Base-by-base conservation (phyloP, 2,797 vertebrate species). In the Eurystomus glaucurus region DNA sequence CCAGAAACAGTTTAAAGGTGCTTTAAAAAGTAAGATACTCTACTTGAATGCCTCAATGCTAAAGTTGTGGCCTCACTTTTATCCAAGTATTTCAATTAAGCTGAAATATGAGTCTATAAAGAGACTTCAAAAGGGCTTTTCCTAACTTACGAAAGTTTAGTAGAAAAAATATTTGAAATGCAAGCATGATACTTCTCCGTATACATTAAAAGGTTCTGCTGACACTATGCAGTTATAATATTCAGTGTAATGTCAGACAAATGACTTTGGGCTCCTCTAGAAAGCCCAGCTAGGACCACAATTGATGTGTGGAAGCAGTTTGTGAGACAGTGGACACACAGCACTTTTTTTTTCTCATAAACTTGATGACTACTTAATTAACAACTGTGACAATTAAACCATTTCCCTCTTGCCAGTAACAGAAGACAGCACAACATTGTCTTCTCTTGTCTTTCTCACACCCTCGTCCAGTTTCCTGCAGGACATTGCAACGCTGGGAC, bases 151-250 rank as follows among this genome's bases (percentile, higher is more conserved):
- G 50, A 25, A 89, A 81, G 26, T 69, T 76, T 46, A 66, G 31
- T n/a, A 91, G 64, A 88, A 93, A 93, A 92, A 79, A 26, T 16
- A 71, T 58, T 55, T 85, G 43, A 91, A 94, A 94, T 22, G 7
- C 45, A 85, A 87, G 31, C 37, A 45, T 66, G 31, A 19, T 66
- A 57, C 77, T 85, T 74, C 28, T 74, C 48, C 31, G 43, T 26
- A 6, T 57, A 28, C 51, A 65, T 35, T 48, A 74, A 92, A 90
- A 66, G 25, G 10, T 72, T 94, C 71, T 78, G 33, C 35, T 75
- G 45, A 77, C 6, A 74, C 77, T 76, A 48, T 22, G 26, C 5
- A 1, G 20, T 79, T 76, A 69, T 60, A 66, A 62, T 68, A 81
- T 61, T 76, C n/a, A 74, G 18, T 33, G 28, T 75, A 62, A 77